Conservation (phyloP, 1,140 invertebrate species). For the Cherax quadricarinatus region DNA sequence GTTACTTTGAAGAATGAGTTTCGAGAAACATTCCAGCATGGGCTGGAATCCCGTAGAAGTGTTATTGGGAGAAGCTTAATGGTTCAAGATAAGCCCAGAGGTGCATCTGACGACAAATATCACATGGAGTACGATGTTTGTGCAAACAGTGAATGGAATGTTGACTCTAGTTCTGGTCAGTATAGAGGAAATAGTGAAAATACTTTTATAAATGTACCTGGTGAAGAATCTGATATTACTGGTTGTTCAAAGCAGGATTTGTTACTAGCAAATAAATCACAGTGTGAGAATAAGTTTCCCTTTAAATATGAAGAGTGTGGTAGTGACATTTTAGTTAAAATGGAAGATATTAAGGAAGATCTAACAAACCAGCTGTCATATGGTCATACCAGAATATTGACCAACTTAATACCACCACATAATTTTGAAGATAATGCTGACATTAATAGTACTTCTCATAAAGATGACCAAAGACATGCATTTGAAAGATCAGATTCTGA, state of each 20-base stretch:
- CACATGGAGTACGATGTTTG: not conserved
- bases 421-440: not conserved
- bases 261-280: not conserved
- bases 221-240: not conserved
- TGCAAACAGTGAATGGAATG: not conserved
- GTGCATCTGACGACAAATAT: not conserved
- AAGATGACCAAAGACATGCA: not conserved
- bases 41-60: not conserved
- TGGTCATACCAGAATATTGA: not conserved
- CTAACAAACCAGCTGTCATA: not conserved
- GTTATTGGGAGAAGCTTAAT: not conserved
- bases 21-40: constrained; percentile 11
- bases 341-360: not conserved
- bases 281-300: not conserved
- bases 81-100: not conserved
- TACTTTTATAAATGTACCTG: not conserved
- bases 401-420: constrained; percentile 1
- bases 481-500: not conserved
- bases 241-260: not conserved
- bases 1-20: constrained; percentile 15
- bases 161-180: not conserved
- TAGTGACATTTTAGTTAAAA: not conserved
- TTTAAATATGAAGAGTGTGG: not conserved
- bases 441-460: not conserved
- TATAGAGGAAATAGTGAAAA: not conserved